These are phyloP conservation scores for Ectemnius continuus DNA, from an alignment of 2,888 invertebrate genomes.

Conservation along the genomic window DNA sequence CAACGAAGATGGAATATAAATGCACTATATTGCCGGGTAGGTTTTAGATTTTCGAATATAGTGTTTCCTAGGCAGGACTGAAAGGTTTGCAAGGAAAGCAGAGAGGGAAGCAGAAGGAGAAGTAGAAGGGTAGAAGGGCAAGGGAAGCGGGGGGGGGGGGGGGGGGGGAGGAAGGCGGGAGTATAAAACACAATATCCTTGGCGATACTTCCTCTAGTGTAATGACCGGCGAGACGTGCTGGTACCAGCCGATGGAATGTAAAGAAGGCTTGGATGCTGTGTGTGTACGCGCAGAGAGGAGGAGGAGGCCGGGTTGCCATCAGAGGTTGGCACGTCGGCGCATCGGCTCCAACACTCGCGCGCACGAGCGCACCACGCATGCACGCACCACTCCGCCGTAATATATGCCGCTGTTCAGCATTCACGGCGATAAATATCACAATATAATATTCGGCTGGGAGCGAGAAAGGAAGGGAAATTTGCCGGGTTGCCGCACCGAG, in stretches of 20 bases:
- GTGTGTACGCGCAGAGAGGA: constrained; percentile 18
- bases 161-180: too few relatives aligned
- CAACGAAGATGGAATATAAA: too few relatives aligned
- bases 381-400: constrained; percentile 28
- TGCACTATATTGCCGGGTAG: too few relatives aligned
- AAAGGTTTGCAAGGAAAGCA: too few relatives aligned
- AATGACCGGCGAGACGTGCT: constrained; percentile 30
- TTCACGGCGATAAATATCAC: constrained; percentile 57
- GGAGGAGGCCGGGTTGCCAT: constrained; percentile 22
- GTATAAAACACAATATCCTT: constrained; percentile 5
- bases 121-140: too few relatives aligned
- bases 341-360: constrained; percentile 27
- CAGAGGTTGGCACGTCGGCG: constrained; percentile 26
- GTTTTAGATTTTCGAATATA: too few relatives aligned
- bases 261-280: constrained; percentile 29
- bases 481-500: too few relatives aligned
- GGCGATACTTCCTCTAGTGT: constrained; percentile 25
- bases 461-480: constrained; percentile 16
- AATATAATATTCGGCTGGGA: constrained; percentile 47
- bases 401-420: constrained; percentile 49
- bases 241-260: constrained; percentile 35
- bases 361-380: too few relatives aligned
- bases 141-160: too few relatives aligned
- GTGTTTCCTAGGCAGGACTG: too few relatives aligned
- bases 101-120: too few relatives aligned